phyloP scores from a whole-genome alignment of 2,888 invertebrate genomes.

The Ormia ochracea region DNA sequence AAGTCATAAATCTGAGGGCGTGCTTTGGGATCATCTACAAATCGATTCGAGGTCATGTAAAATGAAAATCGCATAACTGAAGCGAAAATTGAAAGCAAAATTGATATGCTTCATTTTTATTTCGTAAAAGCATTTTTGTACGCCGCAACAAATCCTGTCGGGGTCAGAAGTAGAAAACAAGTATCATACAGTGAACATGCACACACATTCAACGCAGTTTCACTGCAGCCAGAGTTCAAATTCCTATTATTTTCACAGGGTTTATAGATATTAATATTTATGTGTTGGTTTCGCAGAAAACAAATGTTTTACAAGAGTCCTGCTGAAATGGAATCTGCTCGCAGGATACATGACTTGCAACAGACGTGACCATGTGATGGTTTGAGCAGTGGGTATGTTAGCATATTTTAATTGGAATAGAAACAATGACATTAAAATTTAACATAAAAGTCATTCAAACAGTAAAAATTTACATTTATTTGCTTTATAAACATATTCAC shows the following conservation, averaged over 20 bases:
- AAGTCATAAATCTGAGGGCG: too few relatives aligned
- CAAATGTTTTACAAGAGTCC: constrained; percentile 1
- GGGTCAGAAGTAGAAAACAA: constrained; percentile 42
- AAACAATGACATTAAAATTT: background rate
- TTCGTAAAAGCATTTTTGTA: constrained; percentile 32
- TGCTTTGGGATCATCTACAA: too few relatives aligned
- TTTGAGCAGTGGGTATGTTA: background rate
- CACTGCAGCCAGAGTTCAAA: constrained; percentile 40
- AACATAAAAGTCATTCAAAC: background rate
- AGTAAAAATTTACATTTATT: background rate
- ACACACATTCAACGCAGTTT: constrained; percentile 5
- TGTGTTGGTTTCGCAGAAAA: constrained; percentile 21
- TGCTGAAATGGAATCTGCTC: background rate
- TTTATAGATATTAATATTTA: constrained; percentile 44
- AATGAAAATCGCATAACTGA: too few relatives aligned
- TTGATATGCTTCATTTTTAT: background rate
- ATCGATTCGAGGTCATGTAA: too few relatives aligned
- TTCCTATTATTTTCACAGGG: constrained; percentile 51
- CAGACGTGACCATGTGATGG: background rate
- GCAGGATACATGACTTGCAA: background rate
- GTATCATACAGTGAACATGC: constrained; percentile 38
- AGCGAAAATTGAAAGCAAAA: too few relatives aligned
- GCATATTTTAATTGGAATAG: background rate
- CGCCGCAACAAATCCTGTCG: constrained; percentile 20
- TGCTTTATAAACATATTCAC: background rate